phyloP scores from a whole-genome alignment of 2,113 vertebrate genomes.

The Platysternon megacephalum region DNA sequence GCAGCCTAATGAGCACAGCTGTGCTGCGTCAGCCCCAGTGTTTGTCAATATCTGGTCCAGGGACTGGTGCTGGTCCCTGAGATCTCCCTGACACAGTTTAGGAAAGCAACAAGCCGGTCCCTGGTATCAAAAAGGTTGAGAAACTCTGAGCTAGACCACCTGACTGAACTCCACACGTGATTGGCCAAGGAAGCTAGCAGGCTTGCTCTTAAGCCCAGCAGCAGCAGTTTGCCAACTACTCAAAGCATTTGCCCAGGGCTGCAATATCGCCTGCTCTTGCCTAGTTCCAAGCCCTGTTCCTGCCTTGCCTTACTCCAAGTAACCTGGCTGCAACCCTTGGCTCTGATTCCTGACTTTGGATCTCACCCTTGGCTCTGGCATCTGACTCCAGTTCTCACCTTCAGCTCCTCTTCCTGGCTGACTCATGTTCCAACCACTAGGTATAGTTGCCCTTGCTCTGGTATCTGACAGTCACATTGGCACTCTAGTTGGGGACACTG shows the following conservation, averaged over 20 bases:
- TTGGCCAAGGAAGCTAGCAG: neutral
- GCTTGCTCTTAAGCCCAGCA: neutral
- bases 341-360: neutral
- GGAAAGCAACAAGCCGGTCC: no score
- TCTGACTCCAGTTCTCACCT: neutral
- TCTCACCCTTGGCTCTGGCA: neutral
- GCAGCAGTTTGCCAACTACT: neutral
- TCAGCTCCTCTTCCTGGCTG: neutral
- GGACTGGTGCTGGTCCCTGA: no score
- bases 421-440: neutral
- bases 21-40: neutral
- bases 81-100: no score
- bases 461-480: neutral
- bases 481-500: neutral
- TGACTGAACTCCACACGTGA: neutral
- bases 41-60: no score
- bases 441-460: neutral
- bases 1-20: neutral
- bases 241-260: neutral
- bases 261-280: neutral
- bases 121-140: no score
- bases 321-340: neutral
- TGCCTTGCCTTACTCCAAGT: neutral
- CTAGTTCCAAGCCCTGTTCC: neutral
- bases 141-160: neutral